Evolutionary conservation across 2,797 vertebrate species (phyloP), one percentile per base, ranked within the genome.

Genomic region (Aulostomus chinensis): DNA sequence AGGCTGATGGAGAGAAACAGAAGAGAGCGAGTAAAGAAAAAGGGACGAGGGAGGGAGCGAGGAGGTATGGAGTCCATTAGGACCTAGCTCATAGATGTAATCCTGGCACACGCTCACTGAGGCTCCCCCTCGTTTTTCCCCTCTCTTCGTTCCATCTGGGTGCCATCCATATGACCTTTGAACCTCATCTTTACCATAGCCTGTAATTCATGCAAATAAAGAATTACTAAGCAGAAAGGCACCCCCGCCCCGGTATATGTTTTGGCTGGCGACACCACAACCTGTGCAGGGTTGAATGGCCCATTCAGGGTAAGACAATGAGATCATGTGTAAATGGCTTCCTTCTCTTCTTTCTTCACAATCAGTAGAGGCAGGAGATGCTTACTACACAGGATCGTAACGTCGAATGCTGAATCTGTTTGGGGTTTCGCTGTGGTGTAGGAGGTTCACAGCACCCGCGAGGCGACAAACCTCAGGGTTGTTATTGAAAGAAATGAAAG

Each of bases 101-200:
- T 68, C 34, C 47, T 59, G 71, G 67, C 63, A 48, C 32, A 35
- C 9, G 2, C 45, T 43, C 11, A 25, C 34, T 41, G 24, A 20
- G 12, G 48, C 28, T 42, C 43, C 49, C 67, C 60, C 45, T 51
- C 36, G n/a, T n/a, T n/a, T n/a, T 47, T 65, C 69, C 52, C 64
- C 55, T 53, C 12, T 4, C 1, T 22, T 17, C 58, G 37, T 43
- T 73, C 60, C 73, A 80, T 47, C 64, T 81, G 80, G 73, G 56
- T 77, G 55, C 57, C 80, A 78, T 83, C 70, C 83, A 72, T 33
- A 16, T 28, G 20, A 78, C 54, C 69, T 75, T 30, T 58, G 37
- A 80, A 58, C 68, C 28, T 25, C 2, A 4, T 61, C 49, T 57
- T 8, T 35, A 57, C 42, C 32, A 2, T 28, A 13, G 24, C 26